Percentiles rank a stretch among this genome's conserved stretches.
Conservation (phyloP, 2,888 invertebrate species). For the Chesias legatella region DNA sequence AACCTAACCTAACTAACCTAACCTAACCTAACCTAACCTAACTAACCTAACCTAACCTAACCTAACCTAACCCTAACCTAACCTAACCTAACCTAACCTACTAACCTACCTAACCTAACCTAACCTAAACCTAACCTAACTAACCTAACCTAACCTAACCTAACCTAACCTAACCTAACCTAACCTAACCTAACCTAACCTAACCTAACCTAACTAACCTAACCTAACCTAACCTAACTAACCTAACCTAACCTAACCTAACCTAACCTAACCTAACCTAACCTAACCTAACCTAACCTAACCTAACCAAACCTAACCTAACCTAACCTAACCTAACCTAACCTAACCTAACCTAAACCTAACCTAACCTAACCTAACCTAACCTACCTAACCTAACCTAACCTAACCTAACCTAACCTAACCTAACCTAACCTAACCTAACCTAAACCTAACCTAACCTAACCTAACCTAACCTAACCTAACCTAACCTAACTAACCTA, state of each 20-base stretch:
- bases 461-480: constrained; percentile 10
- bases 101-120: constrained; percentile 15
- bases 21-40: constrained; percentile 19
- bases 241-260: constrained; percentile 13
- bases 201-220: constrained; percentile 12
- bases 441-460: constrained; percentile 12
- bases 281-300: constrained; percentile 13
- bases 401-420: constrained; percentile 13
- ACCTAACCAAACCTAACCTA: constrained; percentile 13
- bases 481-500: constrained; percentile 10
- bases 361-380: constrained; percentile 13
- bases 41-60: constrained; percentile 14
- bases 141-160: constrained; percentile 10
- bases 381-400: constrained; percentile 13
- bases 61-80: constrained; percentile 21
- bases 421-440: constrained; percentile 14
- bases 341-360: constrained; percentile 12
- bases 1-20: constrained; percentile 18
- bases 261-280: constrained; percentile 13
- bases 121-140: constrained; percentile 10
- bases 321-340: constrained; percentile 13
- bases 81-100: constrained; percentile 24
- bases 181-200: constrained; percentile 13
- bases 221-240: constrained; percentile 12
- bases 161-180: constrained; percentile 13